Base-by-base conservation (phyloP, 2,888 invertebrate species). In the Thalpophila matura region DNA sequence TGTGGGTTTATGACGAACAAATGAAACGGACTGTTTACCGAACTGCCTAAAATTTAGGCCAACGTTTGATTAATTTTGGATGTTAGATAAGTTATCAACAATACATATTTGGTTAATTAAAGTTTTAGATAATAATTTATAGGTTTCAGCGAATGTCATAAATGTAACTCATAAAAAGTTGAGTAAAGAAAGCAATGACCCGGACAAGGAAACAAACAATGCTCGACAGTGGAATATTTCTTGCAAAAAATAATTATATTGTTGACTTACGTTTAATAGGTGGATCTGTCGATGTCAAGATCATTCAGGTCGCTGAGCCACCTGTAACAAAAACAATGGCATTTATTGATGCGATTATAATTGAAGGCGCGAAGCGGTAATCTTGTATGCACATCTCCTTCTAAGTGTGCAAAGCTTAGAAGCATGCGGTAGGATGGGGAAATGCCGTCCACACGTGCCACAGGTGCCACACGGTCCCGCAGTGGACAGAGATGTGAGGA, bases 251-350 rank as follows among this genome's bases (percentile, higher is more conserved):
- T 74, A 74, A 79, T 81, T 66, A 73, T 74, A 68, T 56, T 79
- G 73, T 77, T 76, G 78, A 89, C 93, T 94, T 86, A 94, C 94
- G 85, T 91, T 93, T 91, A 94, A 87, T 89, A 85, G 86, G 89
- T 86, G 90, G 89, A 86, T 86, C 84, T 85, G 87, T 84, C 82
- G 88, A 89, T 85, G 87, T 84, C 85, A 90, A 87, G 87, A 85
- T 87, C 91, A 93, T 93, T 90, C 92, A 93, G 91, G 87, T 91
- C 86, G 87, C 77, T 81, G 88, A 83, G 86, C 88, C 87, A 89
- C 93, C 94, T 93, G 89, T 68, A 89, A 91, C 86, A 90, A 86
- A 86, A 84, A 87, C 81, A 84, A 82, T 74, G 65, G 65, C 74
- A 73, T 71, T 80, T 81, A 83, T 75, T 84, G 79, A 84, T 82